Conservation (phyloP, 2,113 vertebrate species). For the Noctilio leporinus region DNA sequence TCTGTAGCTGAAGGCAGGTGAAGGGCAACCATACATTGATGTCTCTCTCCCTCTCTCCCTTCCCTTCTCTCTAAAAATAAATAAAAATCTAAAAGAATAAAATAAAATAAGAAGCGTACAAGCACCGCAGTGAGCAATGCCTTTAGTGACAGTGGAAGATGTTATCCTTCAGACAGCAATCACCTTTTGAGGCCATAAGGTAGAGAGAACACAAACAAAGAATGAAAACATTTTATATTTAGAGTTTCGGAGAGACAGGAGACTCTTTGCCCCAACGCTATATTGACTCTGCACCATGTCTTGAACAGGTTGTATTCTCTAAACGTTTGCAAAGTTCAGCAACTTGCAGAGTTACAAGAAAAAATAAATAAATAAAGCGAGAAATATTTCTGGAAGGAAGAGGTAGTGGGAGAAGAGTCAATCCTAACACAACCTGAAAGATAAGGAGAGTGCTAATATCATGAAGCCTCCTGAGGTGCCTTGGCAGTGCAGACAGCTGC, state of each 20-base stretch:
- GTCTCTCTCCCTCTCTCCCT: too few species aligned
- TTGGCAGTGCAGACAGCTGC: not conserved
- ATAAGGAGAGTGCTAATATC: not conserved
- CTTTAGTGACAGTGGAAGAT: not conserved
- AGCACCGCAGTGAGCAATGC: not conserved
- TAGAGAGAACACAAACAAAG: not conserved
- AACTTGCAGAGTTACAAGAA: not conserved
- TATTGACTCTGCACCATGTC: not conserved
- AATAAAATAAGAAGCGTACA: too few species aligned
- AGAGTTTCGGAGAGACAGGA: not conserved
- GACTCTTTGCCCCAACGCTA: not conserved
- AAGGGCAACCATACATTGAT: too few species aligned
- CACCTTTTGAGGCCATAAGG: not conserved
- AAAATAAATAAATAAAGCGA: not conserved
- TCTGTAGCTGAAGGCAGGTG: too few species aligned
- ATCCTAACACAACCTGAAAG: not conserved
- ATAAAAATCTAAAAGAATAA: too few species aligned
- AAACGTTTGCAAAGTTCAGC: slow-evolving; percentile 4
- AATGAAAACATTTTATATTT: not conserved
- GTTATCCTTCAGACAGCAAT: not conserved
- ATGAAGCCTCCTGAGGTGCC: not conserved
- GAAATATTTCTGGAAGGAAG: not conserved
- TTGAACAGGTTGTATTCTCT: not conserved
- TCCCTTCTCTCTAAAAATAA: too few species aligned
- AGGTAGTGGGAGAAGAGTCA: not conserved